A percentile compares a stretch with the other conserved stretches of the same genome.
These are phyloP conservation scores for Melitaea cinxia DNA, from an alignment of 1,140 invertebrate species.

Conservation along the genomic window DNA sequence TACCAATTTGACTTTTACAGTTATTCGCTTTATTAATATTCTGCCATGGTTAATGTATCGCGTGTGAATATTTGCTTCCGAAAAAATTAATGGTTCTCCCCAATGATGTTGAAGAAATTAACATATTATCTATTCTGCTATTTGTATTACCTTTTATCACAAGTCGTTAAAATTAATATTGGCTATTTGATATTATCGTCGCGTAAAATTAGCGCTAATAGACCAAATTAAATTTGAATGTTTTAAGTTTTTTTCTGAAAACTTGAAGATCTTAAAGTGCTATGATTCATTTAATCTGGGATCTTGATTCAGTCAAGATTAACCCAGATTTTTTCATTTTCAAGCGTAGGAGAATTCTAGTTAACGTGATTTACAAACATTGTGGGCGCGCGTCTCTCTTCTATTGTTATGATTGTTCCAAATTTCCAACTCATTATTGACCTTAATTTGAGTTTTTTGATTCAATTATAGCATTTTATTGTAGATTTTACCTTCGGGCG, in stretches of 20 bases:
- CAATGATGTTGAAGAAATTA: constrained; percentile 19
- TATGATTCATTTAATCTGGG: neutral
- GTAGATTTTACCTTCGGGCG: constrained; percentile 42
- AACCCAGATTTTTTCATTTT: constrained; percentile 20
- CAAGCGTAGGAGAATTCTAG: constrained; percentile 23
- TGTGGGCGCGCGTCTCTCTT: constrained; percentile 18
- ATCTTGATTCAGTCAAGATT: constrained; percentile 6
- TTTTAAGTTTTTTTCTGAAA: constrained; percentile 11
- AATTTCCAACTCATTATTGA: constrained; percentile 38
- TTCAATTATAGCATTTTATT: constrained; percentile 57
- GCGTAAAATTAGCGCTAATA: constrained; percentile 7
- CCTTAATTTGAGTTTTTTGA: constrained; percentile 58
- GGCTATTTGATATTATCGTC: constrained; percentile 20
- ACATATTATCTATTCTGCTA: constrained; percentile 13
- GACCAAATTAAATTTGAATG: constrained; percentile 10
- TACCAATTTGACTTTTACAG: neutral
- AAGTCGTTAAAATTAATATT: constrained; percentile 18
- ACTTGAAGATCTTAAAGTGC: no score
- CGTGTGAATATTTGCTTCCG: neutral
- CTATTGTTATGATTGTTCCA: constrained; percentile 27
- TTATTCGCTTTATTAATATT: constrained; percentile 8
- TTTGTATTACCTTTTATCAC: constrained; percentile 23
- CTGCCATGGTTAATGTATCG: neutral
- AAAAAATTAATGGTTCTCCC: neutral
- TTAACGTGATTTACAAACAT: constrained; percentile 28